Evolutionary conservation across 1,140 invertebrate species (phyloP), one percentile per base, ranked within the genome.

Genomic region (Sitophilus oryzae): DNA sequence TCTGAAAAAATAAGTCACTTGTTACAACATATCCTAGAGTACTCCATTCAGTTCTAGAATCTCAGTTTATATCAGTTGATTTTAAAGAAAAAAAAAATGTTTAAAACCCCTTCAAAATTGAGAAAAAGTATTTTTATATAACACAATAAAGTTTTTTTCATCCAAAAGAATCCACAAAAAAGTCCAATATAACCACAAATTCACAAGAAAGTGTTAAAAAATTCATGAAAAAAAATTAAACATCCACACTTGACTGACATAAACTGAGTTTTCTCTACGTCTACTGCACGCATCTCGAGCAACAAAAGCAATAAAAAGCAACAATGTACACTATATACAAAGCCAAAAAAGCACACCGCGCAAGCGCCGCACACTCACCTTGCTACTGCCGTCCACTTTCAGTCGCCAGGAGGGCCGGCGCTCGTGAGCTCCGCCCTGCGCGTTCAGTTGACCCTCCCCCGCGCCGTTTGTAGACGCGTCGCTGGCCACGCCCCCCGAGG

Each of bases 321-420:
- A 10, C 18, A 18, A 38, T 8, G 10, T 41, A 18, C 14, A 35
- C 10, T 14, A 11, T 9, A 53, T n/a, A 34, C 35, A 45, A n/a
- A 46, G 35, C n/a, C 40, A 54, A 23, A 34, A 23, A 20, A 35
- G 10, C 25, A 44, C 21, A 9, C 40, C 14, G 3, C 22, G 11
- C 2, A 18, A 15, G 22, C 49, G 8, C 22, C 19, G 16, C n/a
- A 45, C 4, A 67, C 66, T 57, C 76, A 89, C 87, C 88, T 91
- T 93, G 77, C 84, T 89, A 48, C 59, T 60, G 73, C 84, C 82
- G 79, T 92, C 89, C 71, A 92, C 84, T 71, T 86, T 84, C 61
- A 93, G 79, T 71, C 89, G 82, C 91, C 91, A 93, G 59, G 90
- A 93, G 1, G 91, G 90, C 67, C 90, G 81, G 56, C 90, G 81